Evolutionary conservation across 2,888 invertebrate species (phyloP), one percentile per base, ranked within the genome.

Genomic region (Leptinotarsa tumamoca): DNA sequence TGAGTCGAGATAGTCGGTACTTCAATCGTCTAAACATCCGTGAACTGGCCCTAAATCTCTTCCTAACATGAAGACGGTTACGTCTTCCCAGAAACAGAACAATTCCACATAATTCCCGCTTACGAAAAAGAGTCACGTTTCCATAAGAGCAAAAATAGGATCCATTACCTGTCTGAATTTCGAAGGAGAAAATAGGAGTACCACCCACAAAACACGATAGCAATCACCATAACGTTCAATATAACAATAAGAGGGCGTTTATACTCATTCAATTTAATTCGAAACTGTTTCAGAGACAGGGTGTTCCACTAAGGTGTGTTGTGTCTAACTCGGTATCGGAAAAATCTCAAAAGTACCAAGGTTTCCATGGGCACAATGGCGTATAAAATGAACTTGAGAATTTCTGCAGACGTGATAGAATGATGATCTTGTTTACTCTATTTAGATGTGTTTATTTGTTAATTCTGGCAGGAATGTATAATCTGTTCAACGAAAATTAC

Each of bases 141-240:
- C 52, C 52, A 54, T 68, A 68, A 63, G 63, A 63, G 63, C 63
- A 33, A 63, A 67, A 68, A 68, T 68, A 27, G 54, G 68, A 68
- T 56, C 56, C 33, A 69, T 69, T 69, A 69, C 56, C 50, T 56
- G n/a, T 56, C 56, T 56, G 56, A 69, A 54, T 56, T 5, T 43
- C 14, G 43, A 43, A 7, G 18, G 14, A 54, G 56, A 33, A 56
- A 54, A 63, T 43, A 43, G 63, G 5, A n/a, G 63, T 33, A 63
- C 63, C 63, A 63, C 63, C 63, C 43, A 63, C 63, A 27, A 63
- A 63, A 63, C 63, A n/a, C 17, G 63, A 63, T 63, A 63, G 63
- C 63, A 63, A 63, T 63, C 63, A 17, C 33, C 63, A 63, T 33
- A 63, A 33, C 63, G 43, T 63, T 33, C 63, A 10, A 63, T 63